Percentiles rank a stretch among this genome's conserved stretches.
phyloP scores from a whole-genome alignment of 2,797 vertebrate genomes.

The Poecilia picta region DNA sequence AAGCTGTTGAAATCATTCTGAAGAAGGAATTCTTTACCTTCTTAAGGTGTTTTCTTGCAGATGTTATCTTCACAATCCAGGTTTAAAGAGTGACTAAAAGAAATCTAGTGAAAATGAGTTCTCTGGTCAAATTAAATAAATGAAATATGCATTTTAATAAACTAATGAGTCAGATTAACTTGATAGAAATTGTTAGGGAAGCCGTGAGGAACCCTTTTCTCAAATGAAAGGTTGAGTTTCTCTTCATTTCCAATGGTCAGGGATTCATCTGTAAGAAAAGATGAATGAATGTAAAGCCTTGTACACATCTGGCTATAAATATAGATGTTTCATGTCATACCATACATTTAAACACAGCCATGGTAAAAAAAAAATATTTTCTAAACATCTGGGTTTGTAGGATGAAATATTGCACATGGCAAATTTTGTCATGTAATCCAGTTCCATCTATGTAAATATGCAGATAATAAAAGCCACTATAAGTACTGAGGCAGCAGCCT shows the following conservation, averaged over 20 bases:
- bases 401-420: not conserved
- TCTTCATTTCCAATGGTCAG: not conserved
- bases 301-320: not conserved
- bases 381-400: not conserved
- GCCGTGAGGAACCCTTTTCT: not conserved
- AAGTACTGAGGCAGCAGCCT: slow-evolving; percentile 28
- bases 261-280: not conserved
- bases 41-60: not conserved
- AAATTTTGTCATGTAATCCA: not conserved
- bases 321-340: not conserved
- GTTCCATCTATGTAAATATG: not conserved
- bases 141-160: not conserved
- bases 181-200: not conserved
- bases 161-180: not conserved
- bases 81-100: not conserved
- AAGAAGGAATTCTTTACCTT: not conserved
- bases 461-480: not conserved
- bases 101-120: not conserved
- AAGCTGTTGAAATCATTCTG: not conserved
- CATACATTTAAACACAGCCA: no score
- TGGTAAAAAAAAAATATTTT: not conserved
- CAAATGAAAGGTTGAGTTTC: not conserved
- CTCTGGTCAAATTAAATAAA: not conserved
- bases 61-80: not conserved
- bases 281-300: not conserved